Evolutionary conservation across 2,113 vertebrate genomes (phyloP).

Genomic region (Neopipo cinnamomea): DNA sequence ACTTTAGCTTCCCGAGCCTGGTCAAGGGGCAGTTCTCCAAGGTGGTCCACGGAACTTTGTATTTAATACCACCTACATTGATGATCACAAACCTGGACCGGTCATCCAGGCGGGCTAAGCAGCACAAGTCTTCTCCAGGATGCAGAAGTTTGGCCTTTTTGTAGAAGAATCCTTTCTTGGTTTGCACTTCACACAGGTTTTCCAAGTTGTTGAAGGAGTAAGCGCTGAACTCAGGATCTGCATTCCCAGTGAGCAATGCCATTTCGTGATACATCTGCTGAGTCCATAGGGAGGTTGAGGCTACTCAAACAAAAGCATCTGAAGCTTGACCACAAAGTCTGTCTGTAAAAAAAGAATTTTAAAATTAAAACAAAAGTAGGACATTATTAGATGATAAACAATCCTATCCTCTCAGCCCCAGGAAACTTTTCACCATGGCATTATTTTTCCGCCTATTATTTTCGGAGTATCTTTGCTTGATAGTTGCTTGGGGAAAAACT

Average conservation of each 20-base stretch:
- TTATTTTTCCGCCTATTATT: background rate
- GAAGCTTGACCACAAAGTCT: background rate
- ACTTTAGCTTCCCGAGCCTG: constrained; percentile 84
- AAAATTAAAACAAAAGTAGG: background rate
- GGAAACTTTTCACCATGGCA: background rate
- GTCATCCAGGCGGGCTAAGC: constrained; percentile 56
- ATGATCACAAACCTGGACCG: constrained; percentile 83
- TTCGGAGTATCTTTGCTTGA: background rate
- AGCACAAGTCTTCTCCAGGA: constrained; percentile 72
- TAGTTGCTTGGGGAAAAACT: rapidly evolving
- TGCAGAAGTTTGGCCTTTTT: constrained; percentile 82
- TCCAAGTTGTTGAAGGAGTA: constrained; percentile 80
- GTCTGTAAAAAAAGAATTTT: background rate
- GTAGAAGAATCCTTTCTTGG: constrained; percentile 87
- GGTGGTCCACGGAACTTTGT: constrained; percentile 92
- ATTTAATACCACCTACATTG: constrained; percentile 93
- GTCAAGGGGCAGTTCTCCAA: constrained; percentile 91
- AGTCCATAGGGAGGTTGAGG: constrained; percentile 10
- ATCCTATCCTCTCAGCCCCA: background rate
- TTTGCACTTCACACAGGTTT: constrained; percentile 77
- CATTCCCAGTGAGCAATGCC: constrained; percentile 83
- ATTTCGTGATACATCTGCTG: constrained; percentile 82
- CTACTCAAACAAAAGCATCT: background rate
- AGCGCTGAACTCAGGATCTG: constrained; percentile 81
- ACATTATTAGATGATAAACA: background rate